Evolutionary conservation across 2,888 invertebrate genomes (phyloP), one percentile per base, ranked within the genome.

Genomic region (Netelia melanura): DNA sequence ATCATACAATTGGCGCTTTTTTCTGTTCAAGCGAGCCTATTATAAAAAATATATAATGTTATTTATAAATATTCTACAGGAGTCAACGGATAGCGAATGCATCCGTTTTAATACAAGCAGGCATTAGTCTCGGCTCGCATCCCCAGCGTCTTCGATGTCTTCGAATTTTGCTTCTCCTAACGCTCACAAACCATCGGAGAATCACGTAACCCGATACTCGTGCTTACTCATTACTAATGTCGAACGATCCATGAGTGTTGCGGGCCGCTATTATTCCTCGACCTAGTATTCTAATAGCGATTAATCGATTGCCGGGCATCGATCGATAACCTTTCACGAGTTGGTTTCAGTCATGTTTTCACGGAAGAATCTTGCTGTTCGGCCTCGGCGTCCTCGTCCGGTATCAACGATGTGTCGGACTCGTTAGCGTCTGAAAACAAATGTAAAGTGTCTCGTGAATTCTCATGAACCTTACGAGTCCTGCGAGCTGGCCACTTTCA

Each of bases 391-490:
- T 90, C 91, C 67, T 91, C 92, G 70, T 89, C 88, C 78, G 75
- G 87, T 62, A 89, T 87, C 17, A 88, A 74, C 70, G 90, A 90
- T 52, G 87, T 86, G 43, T 90, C 90, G 30, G 89, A 91, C 78
- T 90, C 90, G 78, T 78, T 88, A 62, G 87, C 87, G 88, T 88
- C 92, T 92, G 90, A 83, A 92, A 91, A 90, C 90, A 62, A 81
- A 79, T 65, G n/a, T 76, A 52, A 74, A 84, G 52, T 70, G 44
- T 54, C 38, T 78, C 71, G 56, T 62, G 11, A 75, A 78, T 75
- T 9, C 1, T 75, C 48, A 21, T 21, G 21, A 38, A 62, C 11
- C 56, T 43, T 44, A n/a, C 80, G 80, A 84, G 71, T 43, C 64
- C 74, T 76, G 17, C 52, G 72, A 84, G 76, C 62, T 79, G 56